Conservation (phyloP, 2,113 vertebrate genomes). For the Lophura nycthemera region DNA sequence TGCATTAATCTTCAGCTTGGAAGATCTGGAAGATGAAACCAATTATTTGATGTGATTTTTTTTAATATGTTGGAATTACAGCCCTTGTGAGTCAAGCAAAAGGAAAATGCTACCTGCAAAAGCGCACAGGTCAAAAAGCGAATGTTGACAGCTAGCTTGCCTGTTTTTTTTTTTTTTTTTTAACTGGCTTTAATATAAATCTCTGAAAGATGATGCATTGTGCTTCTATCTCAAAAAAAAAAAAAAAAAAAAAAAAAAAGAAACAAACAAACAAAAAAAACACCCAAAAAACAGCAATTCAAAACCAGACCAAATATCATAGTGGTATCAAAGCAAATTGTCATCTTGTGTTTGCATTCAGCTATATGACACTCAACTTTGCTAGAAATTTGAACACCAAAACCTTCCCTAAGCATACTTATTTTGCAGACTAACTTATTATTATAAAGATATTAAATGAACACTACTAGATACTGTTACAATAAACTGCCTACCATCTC, state of each 20-base stretch:
- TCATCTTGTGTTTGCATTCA: not conserved
- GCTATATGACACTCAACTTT: not conserved
- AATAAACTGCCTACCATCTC: not conserved
- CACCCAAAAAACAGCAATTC: not conserved
- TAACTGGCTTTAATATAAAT: constrained; percentile 3
- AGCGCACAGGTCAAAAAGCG: not conserved
- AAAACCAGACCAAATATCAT: not conserved
- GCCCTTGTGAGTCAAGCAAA: not conserved
- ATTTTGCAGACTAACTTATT: not conserved
- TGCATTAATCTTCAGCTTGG: not conserved
- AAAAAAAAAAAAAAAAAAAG: too few species aligned
- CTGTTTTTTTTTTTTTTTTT: not conserved
- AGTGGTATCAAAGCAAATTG: not conserved
- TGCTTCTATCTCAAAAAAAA: not conserved
- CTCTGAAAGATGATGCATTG: constrained; percentile 10
- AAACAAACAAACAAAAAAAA: too few species aligned
- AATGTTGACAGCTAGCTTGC: not conserved
- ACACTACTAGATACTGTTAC: not conserved
- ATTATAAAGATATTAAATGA: not conserved
- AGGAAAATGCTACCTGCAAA: not conserved
- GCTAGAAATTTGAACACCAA: not conserved
- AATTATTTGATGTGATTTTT: not conserved
- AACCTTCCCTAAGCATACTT: not conserved
- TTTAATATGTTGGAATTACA: not conserved
- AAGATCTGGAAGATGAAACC: not conserved